Percentiles rank a stretch among this genome's conserved stretches.
phyloP scores from a whole-genome alignment of 2,888 invertebrate species.

The Aphodius granarius region DNA sequence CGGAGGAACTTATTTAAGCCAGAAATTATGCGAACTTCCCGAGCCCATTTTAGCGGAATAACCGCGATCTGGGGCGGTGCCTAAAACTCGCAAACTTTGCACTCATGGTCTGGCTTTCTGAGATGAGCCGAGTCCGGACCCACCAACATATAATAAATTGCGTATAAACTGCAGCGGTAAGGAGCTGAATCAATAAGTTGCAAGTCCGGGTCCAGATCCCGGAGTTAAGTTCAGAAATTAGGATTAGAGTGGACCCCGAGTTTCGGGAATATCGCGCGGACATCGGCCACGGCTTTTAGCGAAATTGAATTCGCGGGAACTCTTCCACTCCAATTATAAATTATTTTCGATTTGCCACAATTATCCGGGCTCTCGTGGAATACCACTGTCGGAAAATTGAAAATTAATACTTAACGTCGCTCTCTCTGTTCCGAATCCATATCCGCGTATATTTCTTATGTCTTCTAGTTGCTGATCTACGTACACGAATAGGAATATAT shows the following conservation, averaged over 20 bases:
- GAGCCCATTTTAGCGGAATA: slow-evolving; percentile 11
- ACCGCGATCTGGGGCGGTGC: slow-evolving; percentile 13
- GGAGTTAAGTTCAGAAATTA: slow-evolving; percentile 26
- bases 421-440: slow-evolving; percentile 10
- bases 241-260: slow-evolving; percentile 25
- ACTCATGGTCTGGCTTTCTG: slow-evolving; percentile 6
- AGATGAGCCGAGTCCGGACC: neutral
- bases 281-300: slow-evolving; percentile 25
- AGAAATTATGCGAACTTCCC: slow-evolving; percentile 19
- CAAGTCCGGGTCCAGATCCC: slow-evolving; percentile 18
- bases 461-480: neutral
- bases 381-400: slow-evolving; percentile 22
- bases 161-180: slow-evolving; percentile 16
- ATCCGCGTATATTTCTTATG: neutral
- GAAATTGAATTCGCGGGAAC: slow-evolving; percentile 25
- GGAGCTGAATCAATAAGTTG: slow-evolving; percentile 25
- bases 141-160: slow-evolving; percentile 17
- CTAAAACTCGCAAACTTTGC: slow-evolving; percentile 24
- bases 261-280: slow-evolving; percentile 15
- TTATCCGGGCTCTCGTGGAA: slow-evolving; percentile 22
- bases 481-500: neutral
- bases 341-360: slow-evolving; percentile 28
- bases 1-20: slow-evolving; percentile 17
- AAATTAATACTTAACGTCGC: slow-evolving; percentile 31
- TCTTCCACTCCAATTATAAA: slow-evolving; percentile 27